These are phyloP conservation scores for Deroplatys truncata DNA, from an alignment of 2,888 invertebrate genomes.

Conservation along the genomic window DNA sequence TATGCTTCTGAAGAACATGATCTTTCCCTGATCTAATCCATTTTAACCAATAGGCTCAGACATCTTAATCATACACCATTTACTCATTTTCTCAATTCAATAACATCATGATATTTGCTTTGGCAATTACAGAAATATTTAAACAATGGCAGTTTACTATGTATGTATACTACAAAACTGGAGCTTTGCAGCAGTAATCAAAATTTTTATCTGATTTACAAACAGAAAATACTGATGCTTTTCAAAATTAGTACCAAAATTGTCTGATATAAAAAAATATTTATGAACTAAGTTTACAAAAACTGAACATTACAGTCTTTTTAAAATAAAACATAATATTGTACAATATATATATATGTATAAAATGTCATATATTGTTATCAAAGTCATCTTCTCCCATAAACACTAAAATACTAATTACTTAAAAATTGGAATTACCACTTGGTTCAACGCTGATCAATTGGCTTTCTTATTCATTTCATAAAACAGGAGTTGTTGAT, in stretches of 20 bases:
- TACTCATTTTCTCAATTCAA: background rate
- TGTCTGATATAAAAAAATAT: conserved; percentile 20
- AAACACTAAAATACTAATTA: conserved; percentile 15
- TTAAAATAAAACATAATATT: conserved; percentile 10
- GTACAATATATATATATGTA: conserved; percentile 20
- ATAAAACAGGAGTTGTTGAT: background rate
- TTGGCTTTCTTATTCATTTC: background rate
- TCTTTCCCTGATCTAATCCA: background rate
- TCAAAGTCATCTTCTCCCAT: conserved; percentile 16
- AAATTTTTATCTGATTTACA: background rate
- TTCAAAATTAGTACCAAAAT: conserved; percentile 18
- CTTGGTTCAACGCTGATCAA: background rate
- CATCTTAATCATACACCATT: background rate
- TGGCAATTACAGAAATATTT: background rate
- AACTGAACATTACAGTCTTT: conserved; percentile 18
- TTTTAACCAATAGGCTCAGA: background rate
- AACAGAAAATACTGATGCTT: conserved; percentile 18
- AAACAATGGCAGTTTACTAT: background rate
- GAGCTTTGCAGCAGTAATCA: background rate
- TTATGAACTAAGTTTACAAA: conserved; percentile 7
- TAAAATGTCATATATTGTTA: conserved; percentile 23
- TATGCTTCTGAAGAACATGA: background rate
- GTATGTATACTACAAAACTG: background rate
- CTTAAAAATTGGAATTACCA: conserved; percentile 12
- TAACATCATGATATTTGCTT: background rate